Evolutionary conservation across 2,888 invertebrate genomes (phyloP).

Genomic region (Pseudococcus viburni): DNA sequence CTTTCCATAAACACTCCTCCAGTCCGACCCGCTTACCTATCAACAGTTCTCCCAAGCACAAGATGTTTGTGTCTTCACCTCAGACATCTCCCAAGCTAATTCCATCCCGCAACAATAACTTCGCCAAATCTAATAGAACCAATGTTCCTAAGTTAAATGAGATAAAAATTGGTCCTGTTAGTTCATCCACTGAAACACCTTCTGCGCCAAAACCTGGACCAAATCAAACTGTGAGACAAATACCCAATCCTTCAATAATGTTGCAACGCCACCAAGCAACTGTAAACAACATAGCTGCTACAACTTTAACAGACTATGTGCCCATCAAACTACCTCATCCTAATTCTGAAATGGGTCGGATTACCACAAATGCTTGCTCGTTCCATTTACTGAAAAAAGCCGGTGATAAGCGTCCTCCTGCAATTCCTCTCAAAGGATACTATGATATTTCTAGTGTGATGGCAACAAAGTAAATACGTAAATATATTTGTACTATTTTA

Average conservation of each 20-base stretch:
- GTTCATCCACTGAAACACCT: slow-evolving; percentile 60
- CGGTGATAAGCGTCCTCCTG: slow-evolving; percentile 40
- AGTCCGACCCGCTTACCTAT: background rate
- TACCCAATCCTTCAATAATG: slow-evolving; percentile 77
- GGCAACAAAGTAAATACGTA: slow-evolving; percentile 50
- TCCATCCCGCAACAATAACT: background rate
- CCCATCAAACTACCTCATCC: slow-evolving; percentile 33
- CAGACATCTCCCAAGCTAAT: background rate
- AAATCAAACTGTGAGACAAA: slow-evolving; percentile 77
- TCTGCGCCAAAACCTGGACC: slow-evolving; percentile 70
- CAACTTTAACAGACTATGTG: background rate
- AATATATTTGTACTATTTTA: background rate
- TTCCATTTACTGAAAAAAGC: slow-evolving; percentile 45
- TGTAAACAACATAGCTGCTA: background rate
- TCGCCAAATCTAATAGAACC: slow-evolving; percentile 67
- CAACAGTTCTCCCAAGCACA: background rate
- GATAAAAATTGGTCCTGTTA: slow-evolving; percentile 69
- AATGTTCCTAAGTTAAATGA: slow-evolving; percentile 73
- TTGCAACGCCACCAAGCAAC: slow-evolving; percentile 74
- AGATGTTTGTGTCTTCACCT: background rate
- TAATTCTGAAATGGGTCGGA: slow-evolving; percentile 11
- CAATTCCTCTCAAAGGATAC: slow-evolving; percentile 36
- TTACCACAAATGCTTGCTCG: background rate
- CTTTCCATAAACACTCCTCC: background rate
- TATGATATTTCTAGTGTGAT: slow-evolving; percentile 19